Conservation (phyloP, 2,113 vertebrate species). For the Sminthopsis crassicaudata region DNA sequence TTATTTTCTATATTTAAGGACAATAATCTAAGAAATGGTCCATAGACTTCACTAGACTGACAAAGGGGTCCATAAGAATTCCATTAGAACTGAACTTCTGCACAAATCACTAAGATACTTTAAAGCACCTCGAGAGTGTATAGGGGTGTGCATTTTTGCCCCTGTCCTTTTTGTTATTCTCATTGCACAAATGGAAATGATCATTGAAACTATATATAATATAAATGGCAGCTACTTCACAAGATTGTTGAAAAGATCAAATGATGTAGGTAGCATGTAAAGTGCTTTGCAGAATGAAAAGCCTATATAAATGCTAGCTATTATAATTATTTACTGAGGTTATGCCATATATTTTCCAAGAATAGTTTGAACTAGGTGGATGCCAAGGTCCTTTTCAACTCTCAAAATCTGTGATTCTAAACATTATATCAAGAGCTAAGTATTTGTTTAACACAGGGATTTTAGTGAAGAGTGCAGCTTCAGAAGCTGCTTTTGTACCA, state of each 20-base stretch:
- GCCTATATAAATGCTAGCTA: not conserved
- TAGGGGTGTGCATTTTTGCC: not conserved
- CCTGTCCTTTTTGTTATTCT: not conserved
- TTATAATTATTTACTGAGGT: not conserved
- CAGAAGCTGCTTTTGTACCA: not conserved
- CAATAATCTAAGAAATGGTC: not conserved
- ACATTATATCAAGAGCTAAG: not conserved
- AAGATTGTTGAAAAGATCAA: not conserved
- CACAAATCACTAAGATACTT: not conserved
- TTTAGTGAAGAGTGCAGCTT: not conserved
- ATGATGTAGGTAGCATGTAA: not conserved
- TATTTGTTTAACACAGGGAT: not conserved
- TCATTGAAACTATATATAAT: not conserved
- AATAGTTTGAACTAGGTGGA: not conserved
- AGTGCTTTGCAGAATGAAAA: not conserved
- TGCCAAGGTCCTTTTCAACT: not conserved
- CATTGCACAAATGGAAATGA: not conserved
- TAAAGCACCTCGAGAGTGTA: not conserved
- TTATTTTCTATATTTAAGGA: not conserved
- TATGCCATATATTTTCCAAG: not conserved
- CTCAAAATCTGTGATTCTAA: not conserved
- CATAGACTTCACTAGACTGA: not conserved
- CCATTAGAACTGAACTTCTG: no score
- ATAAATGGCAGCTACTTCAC: not conserved
- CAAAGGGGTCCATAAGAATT: not conserved